Evolutionary conservation across 2,888 invertebrate genomes (phyloP).

Genomic region (Sthenelais limicola): DNA sequence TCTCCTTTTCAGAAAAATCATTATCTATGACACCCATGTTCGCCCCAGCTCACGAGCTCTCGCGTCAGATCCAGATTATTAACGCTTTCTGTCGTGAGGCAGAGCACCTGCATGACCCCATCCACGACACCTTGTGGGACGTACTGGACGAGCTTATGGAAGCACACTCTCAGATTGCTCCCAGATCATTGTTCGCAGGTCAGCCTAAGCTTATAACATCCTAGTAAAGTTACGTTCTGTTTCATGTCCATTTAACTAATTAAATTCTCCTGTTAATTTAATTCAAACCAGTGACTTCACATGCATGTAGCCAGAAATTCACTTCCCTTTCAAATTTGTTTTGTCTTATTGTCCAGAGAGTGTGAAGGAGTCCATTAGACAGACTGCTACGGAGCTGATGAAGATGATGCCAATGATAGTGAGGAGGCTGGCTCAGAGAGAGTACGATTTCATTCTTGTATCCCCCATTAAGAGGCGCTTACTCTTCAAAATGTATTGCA

Average conservation of each 20-base stretch:
- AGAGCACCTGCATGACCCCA: conserved; percentile 61
- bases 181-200: conserved; percentile 66
- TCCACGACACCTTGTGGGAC: conserved; percentile 67
- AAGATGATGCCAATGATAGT: conserved; percentile 64
- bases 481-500: conserved; percentile 66
- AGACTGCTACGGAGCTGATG: conserved; percentile 63
- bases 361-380: conserved; percentile 63
- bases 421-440: conserved; percentile 65
- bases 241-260: too few relatives aligned
- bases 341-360: conserved; percentile 56
- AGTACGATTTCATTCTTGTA: conserved; percentile 66
- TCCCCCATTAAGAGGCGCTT: conserved; percentile 62
- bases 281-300: too few relatives aligned
- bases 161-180: conserved; percentile 58
- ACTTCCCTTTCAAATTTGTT: too few relatives aligned
- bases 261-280: too few relatives aligned
- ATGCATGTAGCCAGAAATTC: too few relatives aligned
- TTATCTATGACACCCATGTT: conserved; percentile 62
- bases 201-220: too few relatives aligned
- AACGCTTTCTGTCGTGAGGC: conserved; percentile 68
- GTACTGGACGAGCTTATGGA: conserved; percentile 67
- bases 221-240: too few relatives aligned
- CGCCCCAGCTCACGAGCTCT: conserved; percentile 66
- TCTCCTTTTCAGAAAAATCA: conserved; percentile 58
- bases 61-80: conserved; percentile 65